Evolutionary conservation across 37 sponge, comb jelly and placozoan species (phyloP).

Genomic region (Hexactinellida sp.): DNA sequence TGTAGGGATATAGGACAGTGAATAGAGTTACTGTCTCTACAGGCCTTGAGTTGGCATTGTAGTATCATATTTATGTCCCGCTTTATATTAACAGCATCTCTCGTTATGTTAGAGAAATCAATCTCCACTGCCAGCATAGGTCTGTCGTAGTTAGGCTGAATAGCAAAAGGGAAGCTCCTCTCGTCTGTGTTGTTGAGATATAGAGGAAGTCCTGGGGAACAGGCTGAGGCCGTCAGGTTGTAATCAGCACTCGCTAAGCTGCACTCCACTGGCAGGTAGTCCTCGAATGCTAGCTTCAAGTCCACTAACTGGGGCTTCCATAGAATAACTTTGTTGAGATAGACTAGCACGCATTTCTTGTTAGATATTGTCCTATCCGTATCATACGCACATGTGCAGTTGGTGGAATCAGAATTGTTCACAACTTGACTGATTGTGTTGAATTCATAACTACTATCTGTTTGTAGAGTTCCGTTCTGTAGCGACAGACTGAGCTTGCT

Average conservation of each 20-base stretch:
- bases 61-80: not conserved
- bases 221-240: not conserved
- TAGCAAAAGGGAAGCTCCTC: not conserved
- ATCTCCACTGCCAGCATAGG: not conserved
- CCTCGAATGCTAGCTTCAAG: not conserved
- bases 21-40: not conserved
- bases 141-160: not conserved
- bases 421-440: not conserved
- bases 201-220: not conserved
- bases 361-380: not conserved
- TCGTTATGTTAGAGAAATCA: not conserved
- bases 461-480: not conserved
- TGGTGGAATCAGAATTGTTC: not conserved
- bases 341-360: not conserved
- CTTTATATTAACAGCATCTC: not conserved
- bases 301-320: not conserved
- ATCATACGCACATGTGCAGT: not conserved
- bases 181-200: not conserved
- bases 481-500: not conserved
- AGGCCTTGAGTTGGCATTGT: not conserved
- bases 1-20: not conserved
- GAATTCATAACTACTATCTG: not conserved
- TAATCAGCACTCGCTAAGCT: not conserved
- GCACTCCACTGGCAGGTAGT: not conserved
- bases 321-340: not conserved